Percentiles rank a stretch among this genome's conserved stretches.
Conservation (phyloP, 2,888 invertebrate species). For the Microctonus aethiopoides region DNA sequence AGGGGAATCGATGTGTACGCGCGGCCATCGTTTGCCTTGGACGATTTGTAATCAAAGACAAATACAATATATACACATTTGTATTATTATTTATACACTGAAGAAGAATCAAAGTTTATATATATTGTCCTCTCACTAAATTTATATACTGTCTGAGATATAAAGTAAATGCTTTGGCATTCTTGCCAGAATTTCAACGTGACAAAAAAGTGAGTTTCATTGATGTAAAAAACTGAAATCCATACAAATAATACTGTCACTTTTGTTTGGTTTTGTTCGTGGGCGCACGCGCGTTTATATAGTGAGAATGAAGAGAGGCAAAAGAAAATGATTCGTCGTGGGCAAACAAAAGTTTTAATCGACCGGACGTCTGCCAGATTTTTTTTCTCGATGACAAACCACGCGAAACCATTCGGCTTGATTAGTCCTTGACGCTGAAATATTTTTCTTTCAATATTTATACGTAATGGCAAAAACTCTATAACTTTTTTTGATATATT, state of each 20-base stretch:
- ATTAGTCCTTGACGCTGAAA: constrained; percentile 17
- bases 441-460: background rate
- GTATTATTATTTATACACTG: no score
- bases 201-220: background rate
- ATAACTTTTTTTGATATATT: background rate
- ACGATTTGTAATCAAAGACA: no score
- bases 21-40: constrained; percentile 34
- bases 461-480: background rate
- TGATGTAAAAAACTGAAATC: constrained; percentile 29
- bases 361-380: constrained; percentile 47
- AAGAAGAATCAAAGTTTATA: no score
- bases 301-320: background rate
- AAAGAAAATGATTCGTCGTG: constrained; percentile 38
- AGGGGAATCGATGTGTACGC: constrained; percentile 38
- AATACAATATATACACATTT: no score
- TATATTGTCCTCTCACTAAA: no score
- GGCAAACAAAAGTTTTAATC: constrained; percentile 63
- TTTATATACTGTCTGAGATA: no score
- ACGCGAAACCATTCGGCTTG: constrained; percentile 21
- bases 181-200: no score
- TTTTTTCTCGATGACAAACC: constrained; percentile 32
- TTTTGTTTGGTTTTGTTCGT: constrained; percentile 39
- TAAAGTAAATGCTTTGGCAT: no score
- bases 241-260: constrained; percentile 52
- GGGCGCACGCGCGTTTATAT: background rate